Evolutionary conservation across 2,888 invertebrate genomes (phyloP).

Genomic region (Caenorhabditis sp.): DNA sequence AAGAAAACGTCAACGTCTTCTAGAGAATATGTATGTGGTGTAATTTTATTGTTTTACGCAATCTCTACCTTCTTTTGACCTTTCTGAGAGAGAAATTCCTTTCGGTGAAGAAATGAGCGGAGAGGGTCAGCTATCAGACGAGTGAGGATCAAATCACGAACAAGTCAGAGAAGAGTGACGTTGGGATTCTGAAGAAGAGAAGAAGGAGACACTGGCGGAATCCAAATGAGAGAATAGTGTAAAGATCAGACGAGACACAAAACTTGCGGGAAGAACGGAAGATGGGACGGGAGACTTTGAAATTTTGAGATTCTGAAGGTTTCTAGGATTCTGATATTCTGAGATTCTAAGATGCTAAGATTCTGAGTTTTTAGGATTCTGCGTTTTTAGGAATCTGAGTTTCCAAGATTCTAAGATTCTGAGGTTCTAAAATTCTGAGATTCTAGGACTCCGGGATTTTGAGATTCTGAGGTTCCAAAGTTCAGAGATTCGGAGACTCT

Average conservation of each 20-base stretch:
- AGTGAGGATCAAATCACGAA: slow-evolving; percentile 15
- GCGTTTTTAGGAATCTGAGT: too few species aligned
- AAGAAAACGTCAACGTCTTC: slow-evolving; percentile 1
- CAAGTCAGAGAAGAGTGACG: slow-evolving; percentile 4
- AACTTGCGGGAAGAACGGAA: neutral
- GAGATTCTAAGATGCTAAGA: too few species aligned
- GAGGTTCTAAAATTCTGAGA: too few species aligned
- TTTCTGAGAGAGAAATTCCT: slow-evolving; percentile 15
- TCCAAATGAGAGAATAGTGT: neutral
- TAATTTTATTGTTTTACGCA: slow-evolving; percentile 25
- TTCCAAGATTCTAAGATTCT: too few species aligned
- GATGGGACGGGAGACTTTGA: too few species aligned
- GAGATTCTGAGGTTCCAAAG: too few species aligned
- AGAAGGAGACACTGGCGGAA: neutral
- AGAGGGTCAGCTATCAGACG: neutral
- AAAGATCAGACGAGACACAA: neutral
- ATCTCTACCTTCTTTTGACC: slow-evolving; percentile 20
- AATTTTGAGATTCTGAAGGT: too few species aligned
- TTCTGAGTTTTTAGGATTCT: too few species aligned
- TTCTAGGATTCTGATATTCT: too few species aligned
- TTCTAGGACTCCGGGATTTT: too few species aligned
- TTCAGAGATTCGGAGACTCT: too few species aligned
- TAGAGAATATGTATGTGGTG: slow-evolving; percentile 8
- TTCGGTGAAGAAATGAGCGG: neutral
- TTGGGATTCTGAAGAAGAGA: neutral